Evolutionary conservation across 2,113 vertebrate species (phyloP).

Genomic region (Sterna hirundo): DNA sequence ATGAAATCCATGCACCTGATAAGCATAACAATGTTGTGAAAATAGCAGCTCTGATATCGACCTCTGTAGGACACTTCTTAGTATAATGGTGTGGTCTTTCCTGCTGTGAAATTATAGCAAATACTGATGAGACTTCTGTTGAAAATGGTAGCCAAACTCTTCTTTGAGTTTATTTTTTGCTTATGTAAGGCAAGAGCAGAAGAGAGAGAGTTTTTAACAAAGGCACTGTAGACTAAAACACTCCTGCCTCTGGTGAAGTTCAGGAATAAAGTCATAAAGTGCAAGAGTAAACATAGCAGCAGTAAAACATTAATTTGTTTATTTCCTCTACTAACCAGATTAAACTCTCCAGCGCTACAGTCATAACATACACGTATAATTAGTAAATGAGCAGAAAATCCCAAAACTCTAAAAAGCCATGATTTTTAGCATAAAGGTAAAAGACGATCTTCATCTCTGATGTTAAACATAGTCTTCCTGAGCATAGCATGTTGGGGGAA

Average conservation of each 20-base stretch:
- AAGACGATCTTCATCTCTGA: neutral
- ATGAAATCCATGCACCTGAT: slow-evolving; percentile 18
- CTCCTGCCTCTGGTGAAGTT: neutral
- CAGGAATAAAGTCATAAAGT: neutral
- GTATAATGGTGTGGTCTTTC: neutral
- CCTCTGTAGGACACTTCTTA: neutral
- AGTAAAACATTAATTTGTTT: neutral
- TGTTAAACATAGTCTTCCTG: neutral
- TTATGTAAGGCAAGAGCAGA: neutral
- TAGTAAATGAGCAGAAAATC: neutral
- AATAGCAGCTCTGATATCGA: neutral
- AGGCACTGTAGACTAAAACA: neutral
- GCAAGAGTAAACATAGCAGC: neutral
- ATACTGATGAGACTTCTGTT: neutral
- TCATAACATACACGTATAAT: neutral
- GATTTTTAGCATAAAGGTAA: neutral
- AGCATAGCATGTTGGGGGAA: neutral
- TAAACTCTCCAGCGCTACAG: neutral
- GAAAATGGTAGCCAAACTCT: neutral
- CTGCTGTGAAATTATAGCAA: neutral
- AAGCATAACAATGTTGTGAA: neutral
- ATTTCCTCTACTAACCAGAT: neutral
- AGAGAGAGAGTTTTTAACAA: neutral
- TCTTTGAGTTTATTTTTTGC: neutral
- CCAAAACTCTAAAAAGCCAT: neutral